Conservation (phyloP, 1,140 invertebrate genomes). For the Rhopalosiphum padi region DNA sequence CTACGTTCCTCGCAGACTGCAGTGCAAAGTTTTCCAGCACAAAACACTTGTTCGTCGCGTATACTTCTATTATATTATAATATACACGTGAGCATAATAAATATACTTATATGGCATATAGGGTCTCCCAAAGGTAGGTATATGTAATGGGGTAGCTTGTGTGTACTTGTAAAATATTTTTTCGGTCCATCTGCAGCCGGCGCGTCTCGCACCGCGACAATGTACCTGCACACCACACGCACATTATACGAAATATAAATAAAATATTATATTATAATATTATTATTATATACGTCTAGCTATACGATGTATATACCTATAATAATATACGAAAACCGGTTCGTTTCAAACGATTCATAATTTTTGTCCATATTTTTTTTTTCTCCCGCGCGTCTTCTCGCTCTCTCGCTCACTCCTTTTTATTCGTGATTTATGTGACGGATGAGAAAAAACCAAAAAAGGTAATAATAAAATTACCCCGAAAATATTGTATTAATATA, state of each 20-base stretch:
- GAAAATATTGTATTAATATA: constrained; percentile 5
- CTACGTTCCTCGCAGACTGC: too few relatives aligned
- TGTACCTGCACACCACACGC: not conserved
- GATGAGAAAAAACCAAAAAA: constrained; percentile 42
- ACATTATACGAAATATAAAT: not conserved
- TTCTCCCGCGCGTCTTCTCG: not conserved
- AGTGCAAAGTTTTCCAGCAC: not conserved
- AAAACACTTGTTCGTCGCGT: constrained; percentile 10
- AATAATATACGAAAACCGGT: constrained; percentile 36
- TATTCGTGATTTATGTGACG: constrained; percentile 57
- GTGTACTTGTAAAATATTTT: not conserved
- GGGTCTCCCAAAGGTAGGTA: too few relatives aligned
- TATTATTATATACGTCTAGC: not conserved
- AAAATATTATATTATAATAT: too few relatives aligned
- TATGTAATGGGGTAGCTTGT: too few relatives aligned
- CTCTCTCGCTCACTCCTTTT: not conserved
- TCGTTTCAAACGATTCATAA: constrained; percentile 38
- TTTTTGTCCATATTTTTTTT: constrained; percentile 29
- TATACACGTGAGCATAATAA: not conserved
- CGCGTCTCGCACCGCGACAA: not conserved
- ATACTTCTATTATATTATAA: too few relatives aligned
- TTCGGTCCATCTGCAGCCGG: not conserved
- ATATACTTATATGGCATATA: not conserved
- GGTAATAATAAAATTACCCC: constrained; percentile 54
- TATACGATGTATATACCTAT: not conserved